Evolutionary conservation across 2,113 vertebrate genomes (phyloP).

Genomic region (Pantherophis guttatus): DNA sequence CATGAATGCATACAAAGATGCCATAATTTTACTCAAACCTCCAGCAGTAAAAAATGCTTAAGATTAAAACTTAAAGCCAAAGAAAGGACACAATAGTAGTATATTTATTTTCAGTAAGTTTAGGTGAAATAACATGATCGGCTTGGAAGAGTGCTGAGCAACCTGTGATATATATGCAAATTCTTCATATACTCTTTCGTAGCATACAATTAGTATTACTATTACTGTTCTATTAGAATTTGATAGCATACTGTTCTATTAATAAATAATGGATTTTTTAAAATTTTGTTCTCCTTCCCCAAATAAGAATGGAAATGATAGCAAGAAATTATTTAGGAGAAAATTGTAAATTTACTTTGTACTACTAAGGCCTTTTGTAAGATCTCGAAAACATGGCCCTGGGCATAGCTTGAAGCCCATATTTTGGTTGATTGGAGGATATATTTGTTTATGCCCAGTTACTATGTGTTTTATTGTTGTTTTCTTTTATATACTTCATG

Average conservation of each 20-base stretch:
- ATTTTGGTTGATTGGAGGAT: neutral
- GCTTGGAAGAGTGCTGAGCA: neutral
- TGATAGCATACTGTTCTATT: neutral
- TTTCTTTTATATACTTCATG: neutral
- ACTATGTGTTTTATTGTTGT: neutral
- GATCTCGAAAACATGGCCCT: neutral
- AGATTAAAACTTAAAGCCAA: neutral
- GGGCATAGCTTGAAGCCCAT: neutral
- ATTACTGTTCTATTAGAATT: too few relatives aligned
- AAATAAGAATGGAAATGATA: neutral
- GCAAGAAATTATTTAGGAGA: neutral
- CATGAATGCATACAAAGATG: neutral
- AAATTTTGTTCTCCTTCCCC: neutral
- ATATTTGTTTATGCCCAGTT: neutral
- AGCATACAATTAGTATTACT: too few relatives aligned
- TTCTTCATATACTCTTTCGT: neutral
- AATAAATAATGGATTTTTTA: neutral
- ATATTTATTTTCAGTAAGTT: neutral
- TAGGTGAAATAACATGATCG: neutral
- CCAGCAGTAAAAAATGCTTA: neutral
- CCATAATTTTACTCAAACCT: neutral
- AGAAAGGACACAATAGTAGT: neutral
- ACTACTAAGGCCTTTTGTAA: neutral
- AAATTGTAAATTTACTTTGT: neutral
- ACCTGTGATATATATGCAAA: neutral